Base-by-base conservation (phyloP, 2,888 invertebrate species). In the Hirudinaria manillensis region DNA sequence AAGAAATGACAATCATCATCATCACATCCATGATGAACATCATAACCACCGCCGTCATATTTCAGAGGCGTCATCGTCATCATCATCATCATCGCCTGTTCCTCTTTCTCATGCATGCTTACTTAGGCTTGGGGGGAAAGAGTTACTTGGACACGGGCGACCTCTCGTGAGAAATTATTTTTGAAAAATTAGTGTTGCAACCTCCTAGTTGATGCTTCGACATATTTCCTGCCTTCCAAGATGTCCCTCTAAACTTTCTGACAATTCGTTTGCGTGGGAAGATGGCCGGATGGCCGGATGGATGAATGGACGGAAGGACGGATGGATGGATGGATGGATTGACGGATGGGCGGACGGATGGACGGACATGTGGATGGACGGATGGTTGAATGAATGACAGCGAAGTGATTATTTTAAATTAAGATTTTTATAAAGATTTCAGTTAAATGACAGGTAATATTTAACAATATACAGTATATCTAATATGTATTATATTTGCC, bases 381-480 rank as follows among this genome's bases (percentile, higher is more conserved):
- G 32, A 66, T 0, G 34, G 27, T 70, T 16, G 70, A 32, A 70
- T n/a, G 45, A 75, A 29, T 70, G 7, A 75, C 45, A 67, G 10
- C 27, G 67, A 75, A 21, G 53, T 68, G 70, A n/a, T n/a, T n/a
- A n/a, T n/a, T n/a, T n/a, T n/a, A n/a, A n/a, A n/a, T n/a, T n/a
- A n/a, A n/a, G n/a, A n/a, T n/a, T n/a, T n/a, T n/a, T n/a, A n/a
- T n/a, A n/a, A n/a, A n/a, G n/a, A n/a, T n/a, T n/a, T n/a, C n/a
- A n/a, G n/a, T n/a, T n/a, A n/a, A n/a, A n/a, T n/a, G n/a, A n/a
- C n/a, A n/a, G n/a, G n/a, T n/a, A n/a, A n/a, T n/a, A n/a, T n/a
- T n/a, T n/a, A n/a, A n/a, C n/a, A n/a, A n/a, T n/a, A n/a, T n/a
- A n/a, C n/a, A n/a, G n/a, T n/a, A n/a, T n/a, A n/a, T n/a, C n/a